Evolutionary conservation across 2,113 vertebrate genomes (phyloP).

Genomic region (Benthochromis sp.): DNA sequence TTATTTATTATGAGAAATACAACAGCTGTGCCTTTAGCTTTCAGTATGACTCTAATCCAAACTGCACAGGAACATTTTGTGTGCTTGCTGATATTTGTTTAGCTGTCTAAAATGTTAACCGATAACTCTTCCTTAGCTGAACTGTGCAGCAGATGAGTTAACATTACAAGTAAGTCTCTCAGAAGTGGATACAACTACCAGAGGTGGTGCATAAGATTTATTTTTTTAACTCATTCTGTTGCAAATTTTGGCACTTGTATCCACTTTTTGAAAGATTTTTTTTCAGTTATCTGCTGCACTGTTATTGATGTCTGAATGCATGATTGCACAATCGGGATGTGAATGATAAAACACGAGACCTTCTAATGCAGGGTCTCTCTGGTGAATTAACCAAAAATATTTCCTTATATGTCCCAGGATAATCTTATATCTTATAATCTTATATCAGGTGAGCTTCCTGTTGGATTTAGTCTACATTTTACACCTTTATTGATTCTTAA

Average conservation of each 20-base stretch:
- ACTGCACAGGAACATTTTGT: neutral
- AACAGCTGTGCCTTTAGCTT: neutral
- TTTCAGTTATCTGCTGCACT: neutral
- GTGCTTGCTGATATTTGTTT: neutral
- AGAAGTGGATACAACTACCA: neutral
- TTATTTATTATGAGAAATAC: neutral
- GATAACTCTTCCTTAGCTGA: neutral
- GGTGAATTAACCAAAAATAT: neutral
- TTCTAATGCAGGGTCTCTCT: neutral
- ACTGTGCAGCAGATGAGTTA: neutral
- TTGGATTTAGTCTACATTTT: neutral
- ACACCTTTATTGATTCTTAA: neutral
- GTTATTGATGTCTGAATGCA: neutral
- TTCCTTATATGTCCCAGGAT: neutral
- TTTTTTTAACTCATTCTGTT: neutral
- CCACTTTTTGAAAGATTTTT: neutral
- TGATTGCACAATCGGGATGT: neutral
- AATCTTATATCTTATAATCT: neutral
- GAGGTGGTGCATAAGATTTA: neutral
- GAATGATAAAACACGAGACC: neutral
- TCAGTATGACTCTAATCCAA: neutral
- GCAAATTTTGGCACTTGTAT: neutral
- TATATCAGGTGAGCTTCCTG: neutral
- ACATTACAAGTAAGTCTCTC: neutral
- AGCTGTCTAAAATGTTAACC: neutral